Conservation (phyloP, 2,888 invertebrate species). For the Melipona beecheii region DNA sequence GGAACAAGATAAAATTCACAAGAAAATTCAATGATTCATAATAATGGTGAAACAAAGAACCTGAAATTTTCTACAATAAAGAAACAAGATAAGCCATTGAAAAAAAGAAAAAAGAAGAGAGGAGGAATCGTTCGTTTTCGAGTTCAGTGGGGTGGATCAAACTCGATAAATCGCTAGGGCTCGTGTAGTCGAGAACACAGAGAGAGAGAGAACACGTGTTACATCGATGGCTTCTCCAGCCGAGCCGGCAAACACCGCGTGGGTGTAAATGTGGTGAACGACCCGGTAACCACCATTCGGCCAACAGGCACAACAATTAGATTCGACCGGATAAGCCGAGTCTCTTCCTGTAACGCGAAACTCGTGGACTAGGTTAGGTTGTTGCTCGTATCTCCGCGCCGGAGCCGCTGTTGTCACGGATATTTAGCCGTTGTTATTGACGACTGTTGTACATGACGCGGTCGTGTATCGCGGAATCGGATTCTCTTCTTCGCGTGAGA, state of each 20-base stretch:
- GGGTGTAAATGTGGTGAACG: slow-evolving; percentile 68
- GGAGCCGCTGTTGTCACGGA: slow-evolving; percentile 59
- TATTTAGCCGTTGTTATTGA: slow-evolving; percentile 61
- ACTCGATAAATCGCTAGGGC: slow-evolving; percentile 58
- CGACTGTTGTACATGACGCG: slow-evolving; percentile 21
- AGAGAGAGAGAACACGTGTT: slow-evolving; percentile 22
- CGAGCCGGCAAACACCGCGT: slow-evolving; percentile 19
- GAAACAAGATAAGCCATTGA: not conserved
- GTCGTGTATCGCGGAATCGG: slow-evolving; percentile 11
- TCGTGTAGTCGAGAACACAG: slow-evolving; percentile 21
- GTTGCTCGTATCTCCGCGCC: slow-evolving; percentile 51
- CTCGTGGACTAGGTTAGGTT: slow-evolving; percentile 67
- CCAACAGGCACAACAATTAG: slow-evolving; percentile 78
- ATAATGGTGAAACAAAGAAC: no score
- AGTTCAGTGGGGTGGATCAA: slow-evolving; percentile 49
- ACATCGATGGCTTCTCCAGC: slow-evolving; percentile 32
- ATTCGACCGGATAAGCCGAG: slow-evolving; percentile 76
- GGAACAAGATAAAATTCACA: no score
- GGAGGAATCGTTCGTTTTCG: slow-evolving; percentile 39
- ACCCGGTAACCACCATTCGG: slow-evolving; percentile 74
- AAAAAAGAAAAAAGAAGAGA: no score
- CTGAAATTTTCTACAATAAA: no score
- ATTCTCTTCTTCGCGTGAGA: not conserved
- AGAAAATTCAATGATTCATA: no score
- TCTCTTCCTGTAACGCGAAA: slow-evolving; percentile 79